Evolutionary conservation across 2,113 vertebrate genomes (phyloP).

Genomic region (Cololabis saira): DNA sequence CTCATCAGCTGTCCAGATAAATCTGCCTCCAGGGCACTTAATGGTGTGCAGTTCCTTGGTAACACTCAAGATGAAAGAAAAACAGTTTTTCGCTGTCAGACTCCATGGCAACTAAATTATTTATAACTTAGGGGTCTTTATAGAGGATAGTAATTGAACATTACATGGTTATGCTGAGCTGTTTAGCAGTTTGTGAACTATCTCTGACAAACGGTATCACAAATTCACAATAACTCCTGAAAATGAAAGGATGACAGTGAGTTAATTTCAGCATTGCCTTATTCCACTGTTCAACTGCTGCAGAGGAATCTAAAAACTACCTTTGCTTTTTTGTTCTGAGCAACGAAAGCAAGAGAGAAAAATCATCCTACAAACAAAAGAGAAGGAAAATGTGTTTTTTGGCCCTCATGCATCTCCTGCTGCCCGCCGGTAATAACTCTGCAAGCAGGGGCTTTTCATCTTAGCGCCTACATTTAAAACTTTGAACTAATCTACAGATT

Average conservation of each 20-base stretch:
- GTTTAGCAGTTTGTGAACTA: too few relatives aligned
- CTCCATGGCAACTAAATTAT: constrained; percentile 11
- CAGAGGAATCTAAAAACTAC: too few relatives aligned
- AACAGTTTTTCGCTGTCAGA: not conserved
- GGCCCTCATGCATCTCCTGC: not conserved
- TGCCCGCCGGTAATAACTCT: constrained; percentile 6
- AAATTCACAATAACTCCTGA: not conserved
- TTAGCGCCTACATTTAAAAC: constrained; percentile 10
- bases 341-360: not conserved
- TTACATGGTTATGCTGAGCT: not conserved
- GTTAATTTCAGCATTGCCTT: too few relatives aligned
- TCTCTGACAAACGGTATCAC: not conserved
- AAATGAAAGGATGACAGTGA: too few relatives aligned
- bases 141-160: not conserved
- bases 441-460: constrained; percentile 22
- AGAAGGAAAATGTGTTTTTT: constrained; percentile 1
- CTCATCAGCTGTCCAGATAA: not conserved
- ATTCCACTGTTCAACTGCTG: too few relatives aligned
- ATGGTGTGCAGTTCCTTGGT: not conserved
- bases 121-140: not conserved
- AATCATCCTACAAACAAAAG: too few relatives aligned
- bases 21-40: not conserved
- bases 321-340: not conserved
- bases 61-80: not conserved
- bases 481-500: constrained; percentile 50